phyloP scores from a whole-genome alignment of 1,140 invertebrate genomes.

The Aphaenogaster ashmeadi region DNA sequence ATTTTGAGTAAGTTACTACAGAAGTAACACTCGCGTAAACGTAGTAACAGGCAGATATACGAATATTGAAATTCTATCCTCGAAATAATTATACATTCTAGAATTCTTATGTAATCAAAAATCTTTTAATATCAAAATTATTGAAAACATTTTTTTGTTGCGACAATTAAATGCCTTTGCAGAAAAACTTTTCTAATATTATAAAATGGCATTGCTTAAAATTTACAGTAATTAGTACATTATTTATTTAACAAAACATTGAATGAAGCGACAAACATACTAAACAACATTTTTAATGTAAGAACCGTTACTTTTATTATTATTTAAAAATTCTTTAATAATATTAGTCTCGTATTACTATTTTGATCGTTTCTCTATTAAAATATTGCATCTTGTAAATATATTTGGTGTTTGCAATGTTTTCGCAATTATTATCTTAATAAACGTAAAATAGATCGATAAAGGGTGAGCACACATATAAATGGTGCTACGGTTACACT shows the following conservation, averaged over 20 bases:
- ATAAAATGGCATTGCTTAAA: not conserved
- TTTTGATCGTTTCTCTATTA: conserved; percentile 28
- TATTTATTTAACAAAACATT: conserved; percentile 21
- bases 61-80: not conserved
- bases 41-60: not conserved
- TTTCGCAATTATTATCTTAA: conserved; percentile 38
- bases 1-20: too few relatives aligned
- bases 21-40: too few relatives aligned
- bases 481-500: conserved; percentile 9
- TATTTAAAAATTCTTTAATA: not conserved
- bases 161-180: not conserved
- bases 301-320: conserved; percentile 7
- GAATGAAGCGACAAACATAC: not conserved
- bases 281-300: conserved; percentile 10
- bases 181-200: conserved; percentile 11
- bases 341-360: conserved; percentile 28
- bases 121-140: not conserved
- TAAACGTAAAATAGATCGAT: not conserved
- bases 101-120: not conserved
- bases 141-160: conserved; percentile 6
- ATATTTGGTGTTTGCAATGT: conserved; percentile 27
- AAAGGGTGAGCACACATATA: not conserved
- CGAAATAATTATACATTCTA: conserved; percentile 28
- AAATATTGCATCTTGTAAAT: conserved; percentile 27
- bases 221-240: conserved; percentile 29